phyloP scores from a whole-genome alignment of 2,113 vertebrate genomes.

The Hypocryptadius cinnamomeus region DNA sequence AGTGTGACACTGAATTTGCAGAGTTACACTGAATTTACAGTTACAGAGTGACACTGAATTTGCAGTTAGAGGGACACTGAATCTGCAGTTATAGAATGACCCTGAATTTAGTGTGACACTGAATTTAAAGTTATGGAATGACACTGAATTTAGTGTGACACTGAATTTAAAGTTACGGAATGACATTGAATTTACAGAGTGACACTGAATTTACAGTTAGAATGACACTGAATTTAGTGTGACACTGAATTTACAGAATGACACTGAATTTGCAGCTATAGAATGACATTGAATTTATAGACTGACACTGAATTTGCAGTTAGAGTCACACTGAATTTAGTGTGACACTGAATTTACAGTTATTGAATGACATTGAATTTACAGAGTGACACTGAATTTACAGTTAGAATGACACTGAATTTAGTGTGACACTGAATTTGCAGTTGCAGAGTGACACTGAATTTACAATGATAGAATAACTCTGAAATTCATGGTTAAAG shows the following conservation, averaged over 20 bases:
- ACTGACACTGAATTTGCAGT: not conserved
- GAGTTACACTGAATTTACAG: no score
- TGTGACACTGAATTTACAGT: not conserved
- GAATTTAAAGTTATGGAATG: not conserved
- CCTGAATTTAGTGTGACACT: not conserved
- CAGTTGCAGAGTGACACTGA: not conserved
- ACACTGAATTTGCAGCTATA: not conserved
- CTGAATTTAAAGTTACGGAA: not conserved
- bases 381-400: not conserved
- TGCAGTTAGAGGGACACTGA: fast-evolving
- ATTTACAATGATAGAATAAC: not conserved
- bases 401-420: not conserved
- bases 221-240: not conserved
- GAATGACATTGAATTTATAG: not conserved
- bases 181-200: no score
- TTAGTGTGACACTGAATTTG: not conserved
- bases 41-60: not conserved
- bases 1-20: not conserved
- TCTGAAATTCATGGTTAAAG: not conserved
- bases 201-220: not conserved
- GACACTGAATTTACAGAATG: not conserved
- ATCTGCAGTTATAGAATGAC: not conserved
- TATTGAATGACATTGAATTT: not conserved
- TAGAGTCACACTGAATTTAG: no score
- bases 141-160: no score